These are phyloP conservation scores for Trichoplusia ni DNA, from an alignment of 1,140 invertebrate species.

Conservation along the genomic window DNA sequence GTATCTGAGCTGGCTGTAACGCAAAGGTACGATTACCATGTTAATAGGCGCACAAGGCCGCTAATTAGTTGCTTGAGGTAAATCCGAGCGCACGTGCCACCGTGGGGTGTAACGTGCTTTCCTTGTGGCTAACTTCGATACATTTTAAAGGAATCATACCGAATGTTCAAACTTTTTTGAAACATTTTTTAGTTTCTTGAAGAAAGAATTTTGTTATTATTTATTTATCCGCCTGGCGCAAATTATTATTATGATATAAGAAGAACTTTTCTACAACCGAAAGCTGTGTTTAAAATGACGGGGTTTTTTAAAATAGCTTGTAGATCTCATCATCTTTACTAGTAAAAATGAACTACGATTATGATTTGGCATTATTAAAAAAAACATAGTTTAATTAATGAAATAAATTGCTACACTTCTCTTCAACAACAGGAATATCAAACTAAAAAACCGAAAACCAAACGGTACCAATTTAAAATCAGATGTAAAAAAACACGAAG, in stretches of 20 bases:
- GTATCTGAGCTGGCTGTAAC: no score
- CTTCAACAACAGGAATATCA: neutral
- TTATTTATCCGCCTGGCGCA: no score
- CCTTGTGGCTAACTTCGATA: neutral
- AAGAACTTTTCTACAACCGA: no score
- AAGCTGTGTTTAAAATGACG: no score
- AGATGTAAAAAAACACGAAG: conserved; percentile 17
- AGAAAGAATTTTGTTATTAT: no score
- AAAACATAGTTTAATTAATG: no score
- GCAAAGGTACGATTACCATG: conserved; percentile 54
- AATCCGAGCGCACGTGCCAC: conserved; percentile 34
- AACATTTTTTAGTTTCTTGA: no score
- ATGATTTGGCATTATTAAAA: no score
- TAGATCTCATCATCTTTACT: no score
- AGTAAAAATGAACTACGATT: no score
- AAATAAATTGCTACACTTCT: neutral
- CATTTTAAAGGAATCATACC: neutral
- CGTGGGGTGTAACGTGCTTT: neutral
- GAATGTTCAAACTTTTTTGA: neutral
- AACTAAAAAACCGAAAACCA: neutral
- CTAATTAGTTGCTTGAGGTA: conserved; percentile 58
- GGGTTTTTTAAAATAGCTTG: no score
- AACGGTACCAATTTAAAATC: conserved; percentile 20
- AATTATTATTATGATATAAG: no score
- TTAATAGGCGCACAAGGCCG: conserved; percentile 56